Evolutionary conservation across 1,140 invertebrate genomes (phyloP), one percentile per base, ranked within the genome.

Genomic region (Drosophila suzukii): DNA sequence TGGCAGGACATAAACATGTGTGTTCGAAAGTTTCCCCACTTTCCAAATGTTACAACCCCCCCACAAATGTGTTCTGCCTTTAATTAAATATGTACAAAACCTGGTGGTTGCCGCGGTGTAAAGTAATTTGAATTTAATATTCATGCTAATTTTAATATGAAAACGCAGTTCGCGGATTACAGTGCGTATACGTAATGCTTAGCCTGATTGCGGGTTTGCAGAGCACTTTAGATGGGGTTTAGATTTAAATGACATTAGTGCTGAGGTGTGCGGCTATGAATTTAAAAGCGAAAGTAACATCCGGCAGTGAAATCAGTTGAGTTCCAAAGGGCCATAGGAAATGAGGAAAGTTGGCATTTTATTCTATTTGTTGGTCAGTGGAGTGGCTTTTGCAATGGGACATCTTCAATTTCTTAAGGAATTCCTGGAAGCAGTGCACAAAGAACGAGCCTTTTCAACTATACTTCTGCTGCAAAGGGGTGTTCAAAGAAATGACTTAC

Each of bases 121-220:
- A 58, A 58, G 65, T 71, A 75, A 82, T 71, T 63, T 57, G 46
- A 49, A 70, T 78, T 83, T 83, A 70, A 83, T 83, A 83, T 82
- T 83, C 80, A 75, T 83, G 51, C 63, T 65, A 44, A 56, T 83
- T 83, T 81, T 60, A 82, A 82, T 74, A 78, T 53, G 57, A 46
- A 67, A 78, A 49, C 55, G 62, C 75, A 46, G 50, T 41, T n/a
- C 39, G 36, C 55, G 17, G 63, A 13, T 38, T 38, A 49, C 62
- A 27, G 13, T 74, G 80, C 80, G 80, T 75, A 82, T 83, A 63
- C 80, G 70, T 62, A 83, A 83, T 78, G 43, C 49, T 20, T 34
- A 34, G 30, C 53, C 34, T 63, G 39, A 63, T 63, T 63, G 60
- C 24, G 1, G 62, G 66, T 7, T 38, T 41, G n/a, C n/a, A 36